Conservation (phyloP, 2,888 invertebrate genomes). For the Lithophane semibrunnea region DNA sequence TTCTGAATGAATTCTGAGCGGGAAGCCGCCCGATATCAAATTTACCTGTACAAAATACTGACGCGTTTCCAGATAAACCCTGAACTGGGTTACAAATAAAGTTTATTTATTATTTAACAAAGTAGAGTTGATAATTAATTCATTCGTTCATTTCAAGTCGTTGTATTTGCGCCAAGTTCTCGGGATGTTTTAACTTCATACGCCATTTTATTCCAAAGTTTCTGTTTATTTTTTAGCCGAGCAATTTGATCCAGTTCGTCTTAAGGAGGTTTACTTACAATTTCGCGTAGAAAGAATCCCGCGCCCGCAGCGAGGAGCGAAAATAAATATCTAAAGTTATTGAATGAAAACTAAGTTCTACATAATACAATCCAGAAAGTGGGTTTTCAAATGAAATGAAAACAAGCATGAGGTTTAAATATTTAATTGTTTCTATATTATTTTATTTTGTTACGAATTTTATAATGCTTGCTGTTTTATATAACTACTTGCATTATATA, state of each 20-base stretch:
- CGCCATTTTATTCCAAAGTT: slow-evolving; percentile 79
- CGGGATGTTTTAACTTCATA: slow-evolving; percentile 71
- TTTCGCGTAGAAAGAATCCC: slow-evolving; percentile 75
- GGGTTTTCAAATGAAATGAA: slow-evolving; percentile 41
- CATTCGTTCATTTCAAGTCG: slow-evolving; percentile 44
- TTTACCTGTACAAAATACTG: slow-evolving; percentile 46
- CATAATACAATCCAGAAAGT: slow-evolving; percentile 35
- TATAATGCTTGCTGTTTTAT: not conserved
- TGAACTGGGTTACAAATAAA: slow-evolving; percentile 19
- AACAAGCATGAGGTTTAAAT: slow-evolving; percentile 22
- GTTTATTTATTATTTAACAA: slow-evolving; percentile 36
- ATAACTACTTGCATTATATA: too few relatives aligned
- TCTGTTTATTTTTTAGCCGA: slow-evolving; percentile 81
- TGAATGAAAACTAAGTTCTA: slow-evolving; percentile 60
- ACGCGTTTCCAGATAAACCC: slow-evolving; percentile 18
- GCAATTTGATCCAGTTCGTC: slow-evolving; percentile 75
- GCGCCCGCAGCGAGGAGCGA: slow-evolving; percentile 61
- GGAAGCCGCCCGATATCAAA: slow-evolving; percentile 48
- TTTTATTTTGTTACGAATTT: not conserved
- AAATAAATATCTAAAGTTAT: slow-evolving; percentile 69
- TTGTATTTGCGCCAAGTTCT: slow-evolving; percentile 51
- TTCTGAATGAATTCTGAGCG: slow-evolving; percentile 54
- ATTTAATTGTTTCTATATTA: slow-evolving; percentile 34
- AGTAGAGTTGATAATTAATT: slow-evolving; percentile 30
- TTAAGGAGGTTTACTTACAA: slow-evolving; percentile 82